These are phyloP conservation scores for Pomacea maculata DNA, from an alignment of 1,140 invertebrate species.

Conservation along the genomic window DNA sequence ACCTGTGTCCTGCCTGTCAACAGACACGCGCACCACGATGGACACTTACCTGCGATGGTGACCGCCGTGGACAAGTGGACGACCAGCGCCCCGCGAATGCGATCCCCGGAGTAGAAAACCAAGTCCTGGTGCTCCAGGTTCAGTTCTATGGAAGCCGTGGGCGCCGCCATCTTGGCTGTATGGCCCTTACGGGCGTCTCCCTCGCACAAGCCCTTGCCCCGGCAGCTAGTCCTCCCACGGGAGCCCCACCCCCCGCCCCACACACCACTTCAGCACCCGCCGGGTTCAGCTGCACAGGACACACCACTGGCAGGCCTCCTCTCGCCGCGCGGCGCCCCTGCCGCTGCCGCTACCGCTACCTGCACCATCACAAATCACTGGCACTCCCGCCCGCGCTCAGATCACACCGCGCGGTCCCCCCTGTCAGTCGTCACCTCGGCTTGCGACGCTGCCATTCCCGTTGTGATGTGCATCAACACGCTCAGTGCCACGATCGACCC, in stretches of 20 bases:
- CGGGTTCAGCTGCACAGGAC: neutral
- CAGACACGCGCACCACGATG: no score
- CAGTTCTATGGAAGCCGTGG: constrained; percentile 34
- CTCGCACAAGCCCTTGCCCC: constrained; percentile 20
- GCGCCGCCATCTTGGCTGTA: constrained; percentile 19
- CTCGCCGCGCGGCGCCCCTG: neutral
- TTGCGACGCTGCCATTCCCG: no score
- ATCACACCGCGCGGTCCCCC: no score
- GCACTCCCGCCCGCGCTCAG: no score
- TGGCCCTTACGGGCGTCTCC: neutral
- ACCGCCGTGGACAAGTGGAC: constrained; percentile 44
- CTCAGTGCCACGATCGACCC: no score
- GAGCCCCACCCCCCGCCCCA: neutral
- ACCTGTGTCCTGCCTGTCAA: no score
- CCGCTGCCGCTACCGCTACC: neutral
- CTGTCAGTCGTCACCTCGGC: no score
- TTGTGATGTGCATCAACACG: no score
- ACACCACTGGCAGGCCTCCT: neutral
- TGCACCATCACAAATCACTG: neutral
- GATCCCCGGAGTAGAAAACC: constrained; percentile 50
- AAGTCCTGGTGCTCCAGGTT: constrained; percentile 48
- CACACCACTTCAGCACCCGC: no score
- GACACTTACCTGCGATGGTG: constrained; percentile 48
- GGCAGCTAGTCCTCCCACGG: neutral
- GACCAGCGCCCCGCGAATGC: constrained; percentile 46